A percentile compares a stretch with the other conserved stretches of the same genome.
Conservation (phyloP, 2,888 invertebrate species). For the Melinaea marsaeus region DNA sequence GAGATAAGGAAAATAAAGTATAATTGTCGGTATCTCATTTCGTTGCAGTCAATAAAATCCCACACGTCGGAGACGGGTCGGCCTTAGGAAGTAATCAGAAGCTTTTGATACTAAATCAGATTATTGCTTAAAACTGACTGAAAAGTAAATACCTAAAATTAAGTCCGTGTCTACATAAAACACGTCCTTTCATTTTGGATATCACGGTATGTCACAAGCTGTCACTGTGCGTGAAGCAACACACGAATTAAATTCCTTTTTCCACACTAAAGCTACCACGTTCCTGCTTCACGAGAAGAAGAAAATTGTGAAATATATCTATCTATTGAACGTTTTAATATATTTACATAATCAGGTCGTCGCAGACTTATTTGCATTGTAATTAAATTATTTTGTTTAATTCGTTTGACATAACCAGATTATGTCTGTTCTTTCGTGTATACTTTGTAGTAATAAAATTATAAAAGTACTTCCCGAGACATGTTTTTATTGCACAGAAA, state of each 20-base stretch:
- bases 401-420: too few relatives aligned
- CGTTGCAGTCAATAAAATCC: constrained; percentile 47
- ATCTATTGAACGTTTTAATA: too few relatives aligned
- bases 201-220: constrained; percentile 59
- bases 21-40: constrained; percentile 49
- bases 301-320: too few relatives aligned
- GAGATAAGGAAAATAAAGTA: constrained; percentile 30
- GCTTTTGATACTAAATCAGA: constrained; percentile 68
- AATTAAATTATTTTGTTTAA: too few relatives aligned
- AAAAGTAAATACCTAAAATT: constrained; percentile 2
- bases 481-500: too few relatives aligned
- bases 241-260: constrained; percentile 72
- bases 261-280: constrained; percentile 40
- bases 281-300: constrained; percentile 32
- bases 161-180: constrained; percentile 36
- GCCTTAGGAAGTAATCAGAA: constrained; percentile 63
- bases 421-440: neutral
- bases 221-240: constrained; percentile 59
- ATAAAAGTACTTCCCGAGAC: neutral
- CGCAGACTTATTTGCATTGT: too few relatives aligned
- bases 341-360: too few relatives aligned
- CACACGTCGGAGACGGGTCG: constrained; percentile 51
- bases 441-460: neutral
- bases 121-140: constrained; percentile 44
- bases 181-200: constrained; percentile 44